Evolutionary conservation across 1,140 invertebrate genomes (phyloP), one percentile per base, ranked within the genome.

Genomic region (Goniozus legneri): DNA sequence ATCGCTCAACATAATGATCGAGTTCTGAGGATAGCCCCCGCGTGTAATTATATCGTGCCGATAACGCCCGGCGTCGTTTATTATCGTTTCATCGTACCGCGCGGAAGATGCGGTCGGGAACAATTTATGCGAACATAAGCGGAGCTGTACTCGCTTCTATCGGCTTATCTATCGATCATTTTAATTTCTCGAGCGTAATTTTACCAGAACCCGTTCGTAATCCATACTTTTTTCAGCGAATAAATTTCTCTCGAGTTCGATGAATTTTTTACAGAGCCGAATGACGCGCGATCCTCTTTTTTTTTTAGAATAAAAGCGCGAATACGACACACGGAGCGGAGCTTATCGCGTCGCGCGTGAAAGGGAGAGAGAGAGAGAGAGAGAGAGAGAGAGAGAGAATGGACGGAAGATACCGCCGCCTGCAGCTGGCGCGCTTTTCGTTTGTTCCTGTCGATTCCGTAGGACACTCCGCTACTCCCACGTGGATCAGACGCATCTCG

Each of bases 401-500:
- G 13, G 34, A 36, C 13, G 16, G 34, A 36, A 36, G 16, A 39
- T 33, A 13, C 15, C 31, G 33, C 30, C 35, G 43, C 22, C 44
- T 33, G 15, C 15, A 38, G n/a, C 20, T 13, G 15, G 22, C 14
- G 12, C 16, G 22, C 41, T 19, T 35, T 54, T 19, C 39, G 31
- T 39, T 45, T 33, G 43, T 45, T 36, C 41, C 37, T 27, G 43
- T 58, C 55, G 55, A 58, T 59, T 54, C 43, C 44, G 46, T 37
- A 47, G n/a, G n/a, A 47, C 27, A 47, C 32, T 43, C 50, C 21
- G 34, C 31, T 56, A 60, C 44, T 69, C 62, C 62, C 64, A 67
- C 64, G 65, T 66, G 64, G 56, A 59, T 69, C 56, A 58, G 50
- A 47, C 38, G 54, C 54, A 48, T 60, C 45, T 45, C 39, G n/a